Conservation (phyloP, 2,888 invertebrate species). For the Tinea semifulvella region DNA sequence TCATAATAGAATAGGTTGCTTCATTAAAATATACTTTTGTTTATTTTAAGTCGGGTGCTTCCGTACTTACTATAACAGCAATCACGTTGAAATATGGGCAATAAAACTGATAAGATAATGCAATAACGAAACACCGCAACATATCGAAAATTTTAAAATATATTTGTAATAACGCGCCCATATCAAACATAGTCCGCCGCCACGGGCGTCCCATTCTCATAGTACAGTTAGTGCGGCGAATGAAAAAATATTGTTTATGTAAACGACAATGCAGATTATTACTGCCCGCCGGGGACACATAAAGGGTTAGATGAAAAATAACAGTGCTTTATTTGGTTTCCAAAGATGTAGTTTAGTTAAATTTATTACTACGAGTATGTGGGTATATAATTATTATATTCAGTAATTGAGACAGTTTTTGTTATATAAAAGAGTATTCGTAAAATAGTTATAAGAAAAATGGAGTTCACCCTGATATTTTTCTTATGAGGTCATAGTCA, state of each 20-base stretch:
- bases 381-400: no score
- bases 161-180: slow-evolving; percentile 35
- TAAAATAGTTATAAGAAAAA: no score
- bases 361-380: background rate
- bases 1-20: background rate
- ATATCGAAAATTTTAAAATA: slow-evolving; percentile 32
- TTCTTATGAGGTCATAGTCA: background rate
- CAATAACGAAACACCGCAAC: slow-evolving; percentile 30
- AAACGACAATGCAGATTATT: slow-evolving; percentile 56
- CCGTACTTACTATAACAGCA: slow-evolving; percentile 14
- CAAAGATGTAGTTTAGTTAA: background rate
- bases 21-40: background rate
- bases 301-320: slow-evolving; percentile 39
- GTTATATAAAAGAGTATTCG: no score
- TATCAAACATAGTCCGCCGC: slow-evolving; percentile 33
- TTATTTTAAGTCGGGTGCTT: background rate
- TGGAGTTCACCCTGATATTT: no score
- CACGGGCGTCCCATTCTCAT: slow-evolving; percentile 35
- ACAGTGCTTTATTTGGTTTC: slow-evolving; percentile 3
- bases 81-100: slow-evolving; percentile 12
- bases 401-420: no score
- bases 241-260: slow-evolving; percentile 50
- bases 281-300: slow-evolving; percentile 45
- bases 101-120: slow-evolving; percentile 33
- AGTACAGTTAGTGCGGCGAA: slow-evolving; percentile 40